A percentile compares a stretch with the other conserved stretches of the same genome.
Evolutionary conservation across 2,888 invertebrate genomes (phyloP).

Genomic region (Oligia latruncula): DNA sequence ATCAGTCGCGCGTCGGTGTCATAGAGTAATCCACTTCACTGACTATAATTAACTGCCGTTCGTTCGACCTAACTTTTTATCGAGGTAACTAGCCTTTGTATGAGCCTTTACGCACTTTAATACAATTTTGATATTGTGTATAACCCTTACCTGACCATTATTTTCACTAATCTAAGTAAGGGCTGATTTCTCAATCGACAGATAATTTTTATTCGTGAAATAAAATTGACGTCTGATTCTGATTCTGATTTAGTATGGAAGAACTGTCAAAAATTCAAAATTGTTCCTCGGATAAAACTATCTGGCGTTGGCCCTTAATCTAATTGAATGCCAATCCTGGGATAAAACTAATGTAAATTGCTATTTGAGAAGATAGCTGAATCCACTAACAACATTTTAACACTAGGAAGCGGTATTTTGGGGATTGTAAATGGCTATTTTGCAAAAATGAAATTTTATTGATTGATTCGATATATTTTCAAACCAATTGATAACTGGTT

Average conservation of each 20-base stretch:
- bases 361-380: background rate
- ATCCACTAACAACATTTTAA: background rate
- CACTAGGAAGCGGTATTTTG: conserved; percentile 1
- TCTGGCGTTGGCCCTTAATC: too few species aligned
- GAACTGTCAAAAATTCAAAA: too few species aligned
- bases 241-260: too few species aligned
- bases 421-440: background rate
- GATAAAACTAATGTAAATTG: background rate
- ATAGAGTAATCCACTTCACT: conserved; percentile 69
- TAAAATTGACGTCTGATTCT: too few species aligned
- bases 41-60: conserved; percentile 61
- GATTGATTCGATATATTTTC: conserved; percentile 14
- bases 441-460: conserved; percentile 11
- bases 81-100: conserved; percentile 43
- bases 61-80: conserved; percentile 43
- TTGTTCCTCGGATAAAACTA: too few species aligned
- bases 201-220: too few species aligned
- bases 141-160: background rate
- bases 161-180: background rate
- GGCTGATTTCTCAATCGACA: too few species aligned
- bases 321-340: background rate
- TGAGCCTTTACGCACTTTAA: background rate
- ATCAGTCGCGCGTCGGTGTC: conserved; percentile 57
- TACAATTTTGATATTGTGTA: background rate
- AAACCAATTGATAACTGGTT: conserved; percentile 21